phyloP scores from a whole-genome alignment of 2,113 vertebrate genomes.

The Chaetops frenatus region DNA sequence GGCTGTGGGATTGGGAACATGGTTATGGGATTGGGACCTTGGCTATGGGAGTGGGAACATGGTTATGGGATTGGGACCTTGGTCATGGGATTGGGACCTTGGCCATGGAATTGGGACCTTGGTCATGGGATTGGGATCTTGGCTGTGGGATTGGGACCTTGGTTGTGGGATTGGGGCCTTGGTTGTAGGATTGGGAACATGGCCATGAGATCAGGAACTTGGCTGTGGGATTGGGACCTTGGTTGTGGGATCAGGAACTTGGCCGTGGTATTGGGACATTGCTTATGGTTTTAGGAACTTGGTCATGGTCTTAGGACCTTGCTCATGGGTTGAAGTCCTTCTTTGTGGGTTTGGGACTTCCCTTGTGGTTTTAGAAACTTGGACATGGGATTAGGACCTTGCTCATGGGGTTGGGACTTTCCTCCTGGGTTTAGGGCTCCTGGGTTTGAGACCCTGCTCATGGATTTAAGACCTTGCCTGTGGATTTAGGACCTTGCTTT shows the following conservation, averaged over 20 bases:
- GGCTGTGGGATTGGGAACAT: fast-evolving
- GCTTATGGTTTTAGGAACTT: not conserved
- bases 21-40: fast-evolving
- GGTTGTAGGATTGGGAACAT: not conserved
- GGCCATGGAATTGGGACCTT: fast-evolving
- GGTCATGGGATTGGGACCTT: not conserved
- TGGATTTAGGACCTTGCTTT: not conserved
- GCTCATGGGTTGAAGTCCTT: not conserved
- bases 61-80: not conserved
- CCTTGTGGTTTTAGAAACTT: not conserved
- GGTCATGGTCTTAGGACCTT: not conserved
- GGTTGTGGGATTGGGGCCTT: too few species aligned
- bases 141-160: not conserved
- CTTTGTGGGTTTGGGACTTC: fast-evolving
- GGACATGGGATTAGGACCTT: not conserved
- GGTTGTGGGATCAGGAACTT: fast-evolving
- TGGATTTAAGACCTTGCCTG: fast-evolving
- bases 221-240: fast-evolving
- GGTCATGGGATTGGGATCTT: not conserved
- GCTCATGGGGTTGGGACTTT: not conserved
- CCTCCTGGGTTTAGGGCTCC: not conserved
- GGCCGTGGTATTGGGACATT: not conserved
- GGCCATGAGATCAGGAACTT: not conserved
- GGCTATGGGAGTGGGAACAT: fast-evolving
- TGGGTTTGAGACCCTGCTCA: not conserved